Evolutionary conservation across 2,797 vertebrate genomes (phyloP).

Genomic region (Phataginus tetradactyla): DNA sequence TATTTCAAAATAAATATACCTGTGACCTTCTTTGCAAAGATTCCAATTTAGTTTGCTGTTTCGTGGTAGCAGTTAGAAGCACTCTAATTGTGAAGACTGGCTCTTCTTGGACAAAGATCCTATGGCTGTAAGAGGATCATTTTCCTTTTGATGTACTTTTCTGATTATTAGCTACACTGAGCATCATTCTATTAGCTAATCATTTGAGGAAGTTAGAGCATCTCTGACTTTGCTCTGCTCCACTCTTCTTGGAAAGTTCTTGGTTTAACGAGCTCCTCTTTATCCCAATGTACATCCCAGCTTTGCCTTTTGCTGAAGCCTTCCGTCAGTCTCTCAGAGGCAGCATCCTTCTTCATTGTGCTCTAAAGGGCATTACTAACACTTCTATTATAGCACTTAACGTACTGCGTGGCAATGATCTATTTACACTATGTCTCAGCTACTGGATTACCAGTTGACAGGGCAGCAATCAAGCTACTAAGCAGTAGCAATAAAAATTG

Average conservation of each 20-base stretch:
- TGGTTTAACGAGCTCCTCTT: background rate
- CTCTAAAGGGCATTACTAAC: background rate
- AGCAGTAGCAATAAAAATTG: background rate
- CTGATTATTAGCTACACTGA: background rate
- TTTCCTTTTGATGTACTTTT: background rate
- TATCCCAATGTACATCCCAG: background rate
- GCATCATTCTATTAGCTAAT: background rate
- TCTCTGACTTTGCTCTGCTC: background rate
- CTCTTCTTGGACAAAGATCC: background rate
- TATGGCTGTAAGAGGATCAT: background rate
- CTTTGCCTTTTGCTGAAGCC: background rate
- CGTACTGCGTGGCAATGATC: background rate
- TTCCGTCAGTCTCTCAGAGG: background rate
- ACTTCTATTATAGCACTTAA: background rate
- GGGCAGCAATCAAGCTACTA: constrained; percentile 20
- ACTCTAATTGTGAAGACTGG: background rate
- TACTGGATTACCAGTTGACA: constrained; percentile 20
- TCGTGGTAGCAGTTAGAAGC: background rate
- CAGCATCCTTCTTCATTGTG: background rate
- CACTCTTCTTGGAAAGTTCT: background rate
- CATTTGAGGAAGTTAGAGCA: background rate
- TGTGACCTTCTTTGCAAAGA: background rate
- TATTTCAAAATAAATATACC: background rate
- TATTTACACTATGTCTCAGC: background rate
- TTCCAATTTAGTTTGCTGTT: background rate